phyloP scores from a whole-genome alignment of 2,888 invertebrate species.

The Spilarctia lutea region DNA sequence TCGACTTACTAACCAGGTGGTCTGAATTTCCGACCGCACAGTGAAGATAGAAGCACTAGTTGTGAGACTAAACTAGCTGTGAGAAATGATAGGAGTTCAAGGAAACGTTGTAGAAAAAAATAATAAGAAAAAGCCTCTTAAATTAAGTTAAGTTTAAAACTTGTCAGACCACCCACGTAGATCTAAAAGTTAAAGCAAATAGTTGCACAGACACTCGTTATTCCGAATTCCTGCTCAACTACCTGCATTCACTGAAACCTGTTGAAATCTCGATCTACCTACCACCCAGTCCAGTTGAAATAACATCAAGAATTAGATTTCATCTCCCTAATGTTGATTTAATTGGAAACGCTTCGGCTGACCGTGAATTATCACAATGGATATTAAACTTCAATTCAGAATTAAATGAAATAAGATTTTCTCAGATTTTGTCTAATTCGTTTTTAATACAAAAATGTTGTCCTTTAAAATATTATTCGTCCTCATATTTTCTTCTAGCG shows the following conservation, averaged over 20 bases:
- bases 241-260: constrained; percentile 7
- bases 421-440: not conserved
- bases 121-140: too few relatives aligned
- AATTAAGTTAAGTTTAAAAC: too few relatives aligned
- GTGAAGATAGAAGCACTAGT: too few relatives aligned
- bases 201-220: not conserved
- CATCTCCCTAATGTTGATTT: constrained; percentile 23
- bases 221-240: not conserved
- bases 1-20: too few relatives aligned
- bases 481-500: not conserved
- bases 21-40: too few relatives aligned
- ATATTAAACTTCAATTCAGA: constrained; percentile 2
- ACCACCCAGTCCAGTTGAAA: not conserved
- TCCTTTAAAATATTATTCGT: not conserved
- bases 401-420: not conserved
- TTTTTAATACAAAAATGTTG: not conserved
- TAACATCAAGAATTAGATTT: constrained; percentile 13
- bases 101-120: too few relatives aligned
- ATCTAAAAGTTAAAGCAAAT: not conserved
- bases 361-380: constrained; percentile 7
- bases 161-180: not conserved
- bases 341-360: constrained; percentile 18
- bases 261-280: constrained; percentile 5
- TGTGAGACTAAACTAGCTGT: too few relatives aligned
- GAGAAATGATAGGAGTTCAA: too few relatives aligned